These are phyloP conservation scores for Gadus macrocephalus DNA, from an alignment of 2,113 vertebrate species.

Conservation along the genomic window DNA sequence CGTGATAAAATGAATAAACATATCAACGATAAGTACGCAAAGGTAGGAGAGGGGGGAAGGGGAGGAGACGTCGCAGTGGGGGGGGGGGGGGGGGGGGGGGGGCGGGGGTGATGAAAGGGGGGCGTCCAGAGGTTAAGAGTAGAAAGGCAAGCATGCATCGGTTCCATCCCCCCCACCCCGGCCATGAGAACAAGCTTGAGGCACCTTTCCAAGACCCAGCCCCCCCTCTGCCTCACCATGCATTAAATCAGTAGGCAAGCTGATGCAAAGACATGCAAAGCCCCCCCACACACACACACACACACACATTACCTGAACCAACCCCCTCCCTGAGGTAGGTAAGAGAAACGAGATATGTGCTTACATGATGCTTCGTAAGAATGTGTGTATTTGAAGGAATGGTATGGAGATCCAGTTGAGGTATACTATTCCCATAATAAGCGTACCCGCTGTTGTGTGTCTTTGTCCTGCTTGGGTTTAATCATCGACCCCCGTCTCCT, in stretches of 20 bases:
- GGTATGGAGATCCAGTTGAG: too few species aligned
- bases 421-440: not conserved
- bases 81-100: not conserved
- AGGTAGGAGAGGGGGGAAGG: too few species aligned
- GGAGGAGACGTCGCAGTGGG: too few species aligned
- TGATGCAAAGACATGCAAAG: constrained; percentile 57
- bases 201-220: too few species aligned
- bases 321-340: too few species aligned
- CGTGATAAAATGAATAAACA: too few species aligned
- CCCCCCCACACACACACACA: constrained; percentile 7
- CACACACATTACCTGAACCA: not conserved
- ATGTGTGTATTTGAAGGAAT: not conserved
- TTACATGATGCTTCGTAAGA: constrained; percentile 12
- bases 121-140: constrained; percentile 10
- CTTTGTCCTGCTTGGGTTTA: constrained; percentile 37
- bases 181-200: not conserved
- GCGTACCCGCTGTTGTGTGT: constrained; percentile 20
- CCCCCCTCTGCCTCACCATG: constrained; percentile 11
- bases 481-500: constrained; percentile 57
- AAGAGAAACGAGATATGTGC: not conserved
- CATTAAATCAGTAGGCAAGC: constrained; percentile 30
- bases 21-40: too few species aligned
- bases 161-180: constrained; percentile 13
- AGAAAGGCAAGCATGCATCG: constrained; percentile 43
- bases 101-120: too few species aligned